These are phyloP conservation scores for Tribolium madens DNA, from an alignment of 1,140 invertebrate species.

Conservation along the genomic window DNA sequence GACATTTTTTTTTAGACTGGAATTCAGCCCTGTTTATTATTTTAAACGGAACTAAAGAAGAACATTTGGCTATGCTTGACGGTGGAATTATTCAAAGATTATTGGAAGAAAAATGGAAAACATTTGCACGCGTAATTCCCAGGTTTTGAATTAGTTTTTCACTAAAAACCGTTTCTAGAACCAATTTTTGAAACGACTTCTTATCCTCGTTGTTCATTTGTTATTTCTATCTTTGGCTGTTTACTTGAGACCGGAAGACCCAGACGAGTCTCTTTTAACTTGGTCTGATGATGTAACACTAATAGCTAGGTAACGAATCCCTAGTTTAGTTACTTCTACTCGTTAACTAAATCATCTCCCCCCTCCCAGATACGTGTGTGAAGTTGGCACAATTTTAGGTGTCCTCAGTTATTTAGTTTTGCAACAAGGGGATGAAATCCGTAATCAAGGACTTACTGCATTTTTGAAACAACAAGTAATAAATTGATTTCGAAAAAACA, in stretches of 20 bases:
- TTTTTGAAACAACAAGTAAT: conserved; percentile 93
- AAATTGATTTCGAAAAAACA: background rate
- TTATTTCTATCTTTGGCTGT: conserved; percentile 89
- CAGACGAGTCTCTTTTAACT: conserved; percentile 68
- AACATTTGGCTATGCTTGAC: conserved; percentile 98
- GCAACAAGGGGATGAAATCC: conserved; percentile 93
- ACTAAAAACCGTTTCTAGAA: conserved; percentile 71
- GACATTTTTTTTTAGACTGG: conserved; percentile 82
- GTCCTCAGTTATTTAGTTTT: conserved; percentile 91
- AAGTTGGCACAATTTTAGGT: conserved; percentile 86
- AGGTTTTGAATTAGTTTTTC: background rate
- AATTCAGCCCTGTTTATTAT: conserved; percentile 98
- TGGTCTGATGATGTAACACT: conserved; percentile 70
- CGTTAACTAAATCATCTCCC: conserved; percentile 12
- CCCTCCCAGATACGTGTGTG: conserved; percentile 80
- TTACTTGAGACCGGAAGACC: conserved; percentile 83
- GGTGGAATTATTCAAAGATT: conserved; percentile 97
- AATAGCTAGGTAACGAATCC: conserved; percentile 63
- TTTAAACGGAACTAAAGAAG: conserved; percentile 95
- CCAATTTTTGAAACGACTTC: conserved; percentile 92
- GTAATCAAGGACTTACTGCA: conserved; percentile 90
- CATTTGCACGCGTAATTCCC: conserved; percentile 88
- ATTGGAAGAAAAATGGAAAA: conserved; percentile 99
- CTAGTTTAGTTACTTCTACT: too few relatives aligned
- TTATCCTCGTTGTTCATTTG: conserved; percentile 89